phyloP scores from a whole-genome alignment of 2,113 vertebrate genomes.

The Protobothrops flavoviridis region DNA sequence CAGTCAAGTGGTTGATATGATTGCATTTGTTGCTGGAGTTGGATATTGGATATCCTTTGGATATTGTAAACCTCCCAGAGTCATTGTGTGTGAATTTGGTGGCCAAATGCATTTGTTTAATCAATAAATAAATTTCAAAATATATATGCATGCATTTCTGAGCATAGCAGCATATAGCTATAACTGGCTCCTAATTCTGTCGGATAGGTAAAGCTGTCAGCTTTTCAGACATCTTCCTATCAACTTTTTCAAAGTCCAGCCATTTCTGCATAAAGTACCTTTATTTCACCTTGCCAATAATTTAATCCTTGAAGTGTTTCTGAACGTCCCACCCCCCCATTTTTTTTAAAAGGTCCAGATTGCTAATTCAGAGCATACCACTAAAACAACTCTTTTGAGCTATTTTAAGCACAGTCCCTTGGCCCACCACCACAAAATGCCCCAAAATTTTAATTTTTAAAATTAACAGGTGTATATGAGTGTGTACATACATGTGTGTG shows the following conservation, averaged over 20 bases:
- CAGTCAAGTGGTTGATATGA: neutral
- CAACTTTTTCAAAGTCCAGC: neutral
- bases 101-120: neutral
- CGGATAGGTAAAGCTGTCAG: neutral
- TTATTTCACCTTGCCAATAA: neutral
- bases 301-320: slow-evolving; percentile 6
- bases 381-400: neutral
- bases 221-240: neutral
- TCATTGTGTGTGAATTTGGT: neutral
- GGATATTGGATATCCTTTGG: neutral
- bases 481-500: neutral
- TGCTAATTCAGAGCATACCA: neutral
- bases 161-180: neutral
- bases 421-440: neutral
- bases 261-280: neutral
- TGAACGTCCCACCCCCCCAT: neutral
- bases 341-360: neutral
- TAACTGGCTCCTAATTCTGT: neutral
- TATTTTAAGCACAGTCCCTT: neutral
- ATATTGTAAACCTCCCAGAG: neutral
- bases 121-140: neutral
- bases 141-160: neutral
- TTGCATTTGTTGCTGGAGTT: neutral
- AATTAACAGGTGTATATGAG: neutral
- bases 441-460: neutral